These are phyloP conservation scores for Corvus cornix DNA, from an alignment of 2,113 vertebrate species.

Conservation along the genomic window DNA sequence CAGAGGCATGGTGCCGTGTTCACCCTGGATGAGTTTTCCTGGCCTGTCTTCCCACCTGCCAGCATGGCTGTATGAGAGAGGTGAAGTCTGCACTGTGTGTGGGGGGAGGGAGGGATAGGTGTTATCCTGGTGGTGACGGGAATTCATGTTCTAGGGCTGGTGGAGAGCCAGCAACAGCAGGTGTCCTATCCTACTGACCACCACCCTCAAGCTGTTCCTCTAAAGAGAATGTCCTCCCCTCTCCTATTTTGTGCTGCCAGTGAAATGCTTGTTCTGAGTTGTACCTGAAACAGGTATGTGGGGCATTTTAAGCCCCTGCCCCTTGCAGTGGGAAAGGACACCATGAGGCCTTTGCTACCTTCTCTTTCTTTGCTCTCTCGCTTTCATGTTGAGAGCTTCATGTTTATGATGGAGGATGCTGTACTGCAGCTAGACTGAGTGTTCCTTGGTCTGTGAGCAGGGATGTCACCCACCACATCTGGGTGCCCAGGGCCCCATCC, in stretches of 20 bases:
- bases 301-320: not conserved
- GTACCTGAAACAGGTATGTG: not conserved
- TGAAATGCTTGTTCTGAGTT: not conserved
- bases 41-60: not conserved
- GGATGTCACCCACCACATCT: not conserved
- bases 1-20: not conserved
- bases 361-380: not conserved
- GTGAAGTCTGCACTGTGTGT: not conserved
- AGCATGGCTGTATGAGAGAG: not conserved
- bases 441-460: not conserved
- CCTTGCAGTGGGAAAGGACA: not conserved
- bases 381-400: not conserved
- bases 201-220: not conserved
- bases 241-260: not conserved
- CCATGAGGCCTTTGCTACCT: not conserved
- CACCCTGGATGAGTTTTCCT: not conserved
- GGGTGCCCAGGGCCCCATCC: not conserved
- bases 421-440: not conserved
- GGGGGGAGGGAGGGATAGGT: not conserved
- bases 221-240: not conserved
- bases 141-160: not conserved
- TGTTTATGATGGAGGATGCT: not conserved
- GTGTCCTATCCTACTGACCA: not conserved
- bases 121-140: not conserved
- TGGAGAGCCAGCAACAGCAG: not conserved